phyloP scores from a whole-genome alignment of 1,140 invertebrate species.

The Cryptotermes secundus region DNA sequence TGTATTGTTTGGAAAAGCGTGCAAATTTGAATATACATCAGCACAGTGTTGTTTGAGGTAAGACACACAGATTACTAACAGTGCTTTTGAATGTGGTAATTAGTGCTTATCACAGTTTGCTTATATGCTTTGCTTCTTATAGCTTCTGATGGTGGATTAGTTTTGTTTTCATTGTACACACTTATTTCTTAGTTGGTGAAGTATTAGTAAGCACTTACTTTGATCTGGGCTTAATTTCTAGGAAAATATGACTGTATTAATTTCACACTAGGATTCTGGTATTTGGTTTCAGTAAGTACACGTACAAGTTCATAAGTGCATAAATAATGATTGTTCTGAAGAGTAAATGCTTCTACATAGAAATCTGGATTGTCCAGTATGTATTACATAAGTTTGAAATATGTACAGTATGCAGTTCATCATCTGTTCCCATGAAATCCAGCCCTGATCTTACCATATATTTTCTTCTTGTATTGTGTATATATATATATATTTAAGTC shows the following conservation, averaged over 20 bases:
- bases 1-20: too few relatives aligned
- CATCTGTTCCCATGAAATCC: background rate
- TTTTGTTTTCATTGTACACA: background rate
- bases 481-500: background rate
- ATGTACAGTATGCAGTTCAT: too few relatives aligned
- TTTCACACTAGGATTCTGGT: background rate
- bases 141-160: background rate
- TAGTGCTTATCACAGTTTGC: background rate
- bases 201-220: background rate
- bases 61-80: background rate
- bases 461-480: background rate
- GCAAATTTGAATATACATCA: background rate
- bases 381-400: too few relatives aligned
- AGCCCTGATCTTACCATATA: background rate
- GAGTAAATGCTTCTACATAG: too few relatives aligned
- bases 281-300: too few relatives aligned
- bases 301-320: too few relatives aligned
- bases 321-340: too few relatives aligned
- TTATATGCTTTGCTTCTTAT: background rate
- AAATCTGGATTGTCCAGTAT: too few relatives aligned
- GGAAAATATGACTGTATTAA: background rate
- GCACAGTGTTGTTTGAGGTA: background rate
- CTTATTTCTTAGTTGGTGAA: background rate
- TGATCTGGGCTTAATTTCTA: background rate
- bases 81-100: background rate